Base-by-base conservation (phyloP, 2,113 vertebrate genomes). In the Echinops telfairi region DNA sequence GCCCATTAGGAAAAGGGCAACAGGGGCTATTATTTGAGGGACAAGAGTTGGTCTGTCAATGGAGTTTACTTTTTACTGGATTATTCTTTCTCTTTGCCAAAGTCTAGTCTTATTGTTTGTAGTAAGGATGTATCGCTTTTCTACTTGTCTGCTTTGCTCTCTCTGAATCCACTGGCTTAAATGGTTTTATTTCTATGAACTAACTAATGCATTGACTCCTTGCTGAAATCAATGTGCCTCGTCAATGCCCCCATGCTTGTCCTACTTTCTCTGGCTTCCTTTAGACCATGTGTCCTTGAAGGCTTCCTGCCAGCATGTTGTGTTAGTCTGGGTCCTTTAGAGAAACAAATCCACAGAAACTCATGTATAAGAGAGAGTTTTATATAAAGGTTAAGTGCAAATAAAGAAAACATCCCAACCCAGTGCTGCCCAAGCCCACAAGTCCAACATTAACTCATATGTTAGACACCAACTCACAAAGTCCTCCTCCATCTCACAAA, bases 1-100 rank as follows among this genome's bases (percentile, higher is more conserved):
- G 47, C 47, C 47, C 12, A 9, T 53, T 53, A 53, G 47, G 47
- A 53, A 53, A 53, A 53, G 6, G 14, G 11, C 4, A 0, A 36
- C 0, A 2, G 6, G 43, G 1, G 53, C 19, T 20, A 43, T 29
- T 4, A 36, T 23, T 15, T 36, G 3, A 20, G 62, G 3, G 27
- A 40, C 15, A 19, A 38, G 3, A 84, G 8, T 25, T 25, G 17
- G 23, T 53, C 11, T 0, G 15, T 66, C 25, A 31, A 20, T 4
- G 33, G 2, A 79, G 5, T 71, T 58, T 31, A 38, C 83, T 78
- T 8, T 53, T 66, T 15, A 78, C 0, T 27, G 38, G 81, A 17
- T 7, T 23, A 6, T 71, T 14, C 16, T 66, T 66, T 83, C 23
- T 64, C 75, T 58, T 79, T 40, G 40, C 3, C 53, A 86, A 92